Evolutionary conservation across 2,888 invertebrate genomes (phyloP).

Genomic region (Agriopis marginaria): DNA sequence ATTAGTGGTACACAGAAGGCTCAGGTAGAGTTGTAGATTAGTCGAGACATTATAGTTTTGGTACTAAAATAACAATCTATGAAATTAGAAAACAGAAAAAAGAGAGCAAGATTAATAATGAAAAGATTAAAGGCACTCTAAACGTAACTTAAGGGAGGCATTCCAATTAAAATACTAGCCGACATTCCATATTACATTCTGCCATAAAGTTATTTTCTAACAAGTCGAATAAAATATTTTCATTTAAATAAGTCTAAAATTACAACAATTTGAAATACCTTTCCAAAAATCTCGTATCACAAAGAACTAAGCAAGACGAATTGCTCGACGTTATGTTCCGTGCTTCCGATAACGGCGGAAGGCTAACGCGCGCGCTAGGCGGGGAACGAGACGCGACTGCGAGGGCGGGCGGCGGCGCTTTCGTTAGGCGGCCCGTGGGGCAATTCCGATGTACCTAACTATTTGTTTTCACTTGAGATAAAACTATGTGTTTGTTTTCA

Average conservation of each 20-base stretch:
- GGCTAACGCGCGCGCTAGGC: conserved; percentile 27
- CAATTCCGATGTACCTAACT: conserved; percentile 3
- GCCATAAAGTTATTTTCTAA: neutral
- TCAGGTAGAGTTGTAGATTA: no score
- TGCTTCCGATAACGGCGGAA: conserved; percentile 13
- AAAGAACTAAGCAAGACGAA: neutral
- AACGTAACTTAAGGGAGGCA: neutral
- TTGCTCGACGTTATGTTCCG: conserved; percentile 13
- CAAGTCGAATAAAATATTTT: neutral
- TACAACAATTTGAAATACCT: neutral
- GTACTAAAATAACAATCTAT: no score
- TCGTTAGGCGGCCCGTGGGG: conserved; percentile 26
- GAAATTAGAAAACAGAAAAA: no score
- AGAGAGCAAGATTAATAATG: no score
- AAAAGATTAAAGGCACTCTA: neutral
- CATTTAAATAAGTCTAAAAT: neutral
- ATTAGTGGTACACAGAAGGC: neutral
- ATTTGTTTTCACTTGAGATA: conserved; percentile 2
- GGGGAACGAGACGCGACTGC: conserved; percentile 28
- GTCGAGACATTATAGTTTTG: no score
- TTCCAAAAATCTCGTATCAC: conserved; percentile 5
- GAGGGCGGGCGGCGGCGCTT: conserved; percentile 31
- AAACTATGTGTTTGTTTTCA: neutral
- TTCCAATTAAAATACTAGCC: conserved; percentile 9
- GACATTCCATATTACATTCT: neutral